Conservation (phyloP, 1,140 invertebrate genomes). For the Papilio helenus region DNA sequence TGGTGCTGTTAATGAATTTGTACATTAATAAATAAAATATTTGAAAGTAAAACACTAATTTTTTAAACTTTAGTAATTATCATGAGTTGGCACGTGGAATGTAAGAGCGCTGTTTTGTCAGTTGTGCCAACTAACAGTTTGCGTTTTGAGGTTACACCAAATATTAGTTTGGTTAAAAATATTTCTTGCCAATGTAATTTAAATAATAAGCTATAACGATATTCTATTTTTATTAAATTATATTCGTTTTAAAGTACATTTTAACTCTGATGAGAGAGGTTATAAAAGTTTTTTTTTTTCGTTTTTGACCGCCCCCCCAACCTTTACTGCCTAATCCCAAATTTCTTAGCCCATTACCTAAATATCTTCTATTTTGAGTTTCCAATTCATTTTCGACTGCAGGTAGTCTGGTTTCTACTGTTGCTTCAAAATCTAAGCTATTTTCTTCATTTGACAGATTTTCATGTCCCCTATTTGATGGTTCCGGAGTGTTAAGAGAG, state of each 20-base stretch:
- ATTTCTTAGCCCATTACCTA: neutral
- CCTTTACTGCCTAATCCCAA: slow-evolving; percentile 1
- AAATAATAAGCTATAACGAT: neutral
- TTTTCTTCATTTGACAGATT: neutral
- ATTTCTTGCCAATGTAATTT: slow-evolving; percentile 3
- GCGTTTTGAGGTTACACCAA: neutral
- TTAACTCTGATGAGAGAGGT: neutral
- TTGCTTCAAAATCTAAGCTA: neutral
- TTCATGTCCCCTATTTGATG: slow-evolving; percentile 1
- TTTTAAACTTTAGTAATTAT: neutral
- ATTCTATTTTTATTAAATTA: neutral
- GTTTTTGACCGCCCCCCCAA: neutral
- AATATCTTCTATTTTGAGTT: neutral
- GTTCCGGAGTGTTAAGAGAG: neutral
- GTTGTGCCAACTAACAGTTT: neutral
- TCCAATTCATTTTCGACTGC: neutral
- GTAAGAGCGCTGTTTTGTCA: neutral
- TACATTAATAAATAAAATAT: slow-evolving; percentile 59
- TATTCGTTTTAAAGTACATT: neutral
- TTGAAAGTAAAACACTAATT: neutral
- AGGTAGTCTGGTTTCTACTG: neutral
- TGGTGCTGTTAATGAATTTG: slow-evolving; percentile 73
- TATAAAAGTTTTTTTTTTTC: neutral
- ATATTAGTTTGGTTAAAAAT: neutral
- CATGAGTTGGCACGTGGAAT: neutral